Evolutionary conservation across 2,113 vertebrate genomes (phyloP).

Genomic region (Nymphicus hollandicus): DNA sequence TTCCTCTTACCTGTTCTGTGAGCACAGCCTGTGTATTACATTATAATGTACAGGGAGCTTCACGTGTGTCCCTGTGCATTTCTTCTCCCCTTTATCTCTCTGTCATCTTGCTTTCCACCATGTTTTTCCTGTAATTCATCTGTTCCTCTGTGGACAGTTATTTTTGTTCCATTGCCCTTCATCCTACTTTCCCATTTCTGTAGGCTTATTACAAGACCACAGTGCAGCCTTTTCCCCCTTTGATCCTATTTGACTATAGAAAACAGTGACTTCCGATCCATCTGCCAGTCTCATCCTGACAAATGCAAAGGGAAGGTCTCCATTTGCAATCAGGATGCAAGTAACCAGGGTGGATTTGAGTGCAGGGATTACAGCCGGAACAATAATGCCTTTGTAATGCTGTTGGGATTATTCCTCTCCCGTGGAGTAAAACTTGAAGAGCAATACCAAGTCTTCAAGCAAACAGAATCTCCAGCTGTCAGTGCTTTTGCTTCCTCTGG

Average conservation of each 20-base stretch:
- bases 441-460: slow-evolving; percentile 24
- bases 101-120: background rate
- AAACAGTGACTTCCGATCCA: background rate
- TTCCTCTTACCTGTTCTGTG: background rate
- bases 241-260: background rate
- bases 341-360: slow-evolving; percentile 25
- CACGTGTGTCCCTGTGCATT: background rate
- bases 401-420: slow-evolving; percentile 55
- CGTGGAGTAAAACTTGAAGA: slow-evolving; percentile 40
- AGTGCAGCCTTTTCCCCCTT: background rate
- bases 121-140: background rate
- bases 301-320: background rate
- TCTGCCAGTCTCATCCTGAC: background rate
- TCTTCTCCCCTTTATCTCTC: background rate
- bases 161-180: background rate
- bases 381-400: slow-evolving; percentile 60
- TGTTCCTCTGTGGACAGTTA: background rate
- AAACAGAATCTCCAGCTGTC: slow-evolving; percentile 49
- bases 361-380: slow-evolving; percentile 39
- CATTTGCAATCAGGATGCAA: background rate
- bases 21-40: background rate
- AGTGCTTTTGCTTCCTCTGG: slow-evolving; percentile 17
- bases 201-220: background rate
- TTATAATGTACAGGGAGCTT: background rate
- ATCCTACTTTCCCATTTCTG: background rate